These are phyloP conservation scores for Campoletis raptor DNA, from an alignment of 2,888 invertebrate species.

Conservation along the genomic window DNA sequence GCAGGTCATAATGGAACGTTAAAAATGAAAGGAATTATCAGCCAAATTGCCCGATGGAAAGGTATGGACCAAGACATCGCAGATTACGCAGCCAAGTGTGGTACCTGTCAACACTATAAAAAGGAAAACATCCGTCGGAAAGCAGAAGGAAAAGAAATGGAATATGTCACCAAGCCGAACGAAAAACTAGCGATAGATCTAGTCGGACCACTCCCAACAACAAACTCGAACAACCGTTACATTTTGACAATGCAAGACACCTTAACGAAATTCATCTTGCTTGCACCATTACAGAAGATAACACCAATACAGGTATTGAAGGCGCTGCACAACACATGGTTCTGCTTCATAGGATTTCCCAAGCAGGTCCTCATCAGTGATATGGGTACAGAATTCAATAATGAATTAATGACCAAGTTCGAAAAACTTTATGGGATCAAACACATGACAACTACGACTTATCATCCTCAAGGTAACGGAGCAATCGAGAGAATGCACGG, in stretches of 20 bases:
- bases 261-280: slow-evolving; percentile 37
- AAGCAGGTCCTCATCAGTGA: slow-evolving; percentile 43
- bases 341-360: slow-evolving; percentile 41
- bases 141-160: slow-evolving; percentile 39
- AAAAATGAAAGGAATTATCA: slow-evolving; percentile 30
- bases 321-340: slow-evolving; percentile 42
- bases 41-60: slow-evolving; percentile 35
- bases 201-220: slow-evolving; percentile 38
- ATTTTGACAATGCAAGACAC: slow-evolving; percentile 40
- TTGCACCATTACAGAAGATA: slow-evolving; percentile 31
- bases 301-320: slow-evolving; percentile 21
- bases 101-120: slow-evolving; percentile 22
- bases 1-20: slow-evolving; percentile 37
- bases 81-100: slow-evolving; percentile 35
- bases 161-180: slow-evolving; percentile 36
- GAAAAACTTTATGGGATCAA: slow-evolving; percentile 38
- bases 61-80: slow-evolving; percentile 43
- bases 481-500: slow-evolving; percentile 46
- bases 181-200: slow-evolving; percentile 38
- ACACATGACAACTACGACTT: slow-evolving; percentile 35
- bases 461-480: slow-evolving; percentile 33
- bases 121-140: slow-evolving; percentile 26
- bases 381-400: slow-evolving; percentile 18
- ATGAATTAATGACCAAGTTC: neutral
- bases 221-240: slow-evolving; percentile 28